Conservation (phyloP, 2,888 invertebrate species). For the Arenicola marina region DNA sequence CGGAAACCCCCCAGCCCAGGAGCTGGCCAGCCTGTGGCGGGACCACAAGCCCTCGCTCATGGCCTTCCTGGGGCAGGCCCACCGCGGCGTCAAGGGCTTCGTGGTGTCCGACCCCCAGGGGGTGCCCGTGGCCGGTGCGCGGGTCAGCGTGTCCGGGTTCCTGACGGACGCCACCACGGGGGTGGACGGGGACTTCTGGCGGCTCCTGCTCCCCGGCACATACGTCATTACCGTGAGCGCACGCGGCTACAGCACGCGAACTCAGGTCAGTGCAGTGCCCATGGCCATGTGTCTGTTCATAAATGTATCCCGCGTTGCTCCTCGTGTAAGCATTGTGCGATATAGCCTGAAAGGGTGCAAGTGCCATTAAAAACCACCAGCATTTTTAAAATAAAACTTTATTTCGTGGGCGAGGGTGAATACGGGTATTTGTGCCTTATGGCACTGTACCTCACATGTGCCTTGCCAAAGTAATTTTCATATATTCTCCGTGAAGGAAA, state of each 20-base stretch:
- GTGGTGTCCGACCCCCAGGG: constrained; percentile 71
- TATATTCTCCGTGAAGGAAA: too few species aligned
- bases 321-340: not conserved
- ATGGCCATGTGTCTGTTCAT: too few species aligned
- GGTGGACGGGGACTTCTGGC: constrained; percentile 87
- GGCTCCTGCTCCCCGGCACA: constrained; percentile 82
- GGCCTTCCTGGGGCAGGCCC: constrained; percentile 69
- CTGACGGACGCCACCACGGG: constrained; percentile 73
- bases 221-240: constrained; percentile 66
- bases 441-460: too few species aligned
- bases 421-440: too few species aligned
- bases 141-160: constrained; percentile 69
- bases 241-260: constrained; percentile 37
- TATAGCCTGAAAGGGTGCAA: too few species aligned
- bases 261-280: too few species aligned
- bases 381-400: too few species aligned
- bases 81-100: constrained; percentile 83
- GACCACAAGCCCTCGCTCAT: not conserved
- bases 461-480: too few species aligned
- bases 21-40: not conserved
- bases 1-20: not conserved
- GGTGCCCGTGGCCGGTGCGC: constrained; percentile 73
- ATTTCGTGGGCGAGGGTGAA: too few species aligned
- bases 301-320: too few species aligned
- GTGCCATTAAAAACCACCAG: too few species aligned